Percentiles rank a stretch among this genome's conserved stretches.
These are phyloP conservation scores for Paraplagusia blochii DNA, from an alignment of 2,113 vertebrate genomes.

Conservation along the genomic window DNA sequence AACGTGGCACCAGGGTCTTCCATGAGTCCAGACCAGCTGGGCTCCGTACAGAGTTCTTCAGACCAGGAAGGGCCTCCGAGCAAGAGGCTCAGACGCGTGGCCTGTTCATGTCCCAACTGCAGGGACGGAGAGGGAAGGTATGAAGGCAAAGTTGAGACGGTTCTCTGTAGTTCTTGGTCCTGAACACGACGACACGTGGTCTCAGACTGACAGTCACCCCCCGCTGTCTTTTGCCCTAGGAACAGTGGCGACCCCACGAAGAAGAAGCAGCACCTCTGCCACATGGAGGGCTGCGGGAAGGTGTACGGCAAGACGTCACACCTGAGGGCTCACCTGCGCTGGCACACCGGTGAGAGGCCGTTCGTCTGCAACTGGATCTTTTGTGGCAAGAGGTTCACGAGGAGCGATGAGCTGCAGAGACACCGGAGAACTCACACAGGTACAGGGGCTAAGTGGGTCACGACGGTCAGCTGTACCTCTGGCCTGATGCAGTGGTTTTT, in stretches of 20 bases:
- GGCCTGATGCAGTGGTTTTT: no score
- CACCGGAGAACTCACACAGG: conserved; percentile 98
- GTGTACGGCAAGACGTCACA: conserved; percentile 99
- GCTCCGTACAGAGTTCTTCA: conserved; percentile 91
- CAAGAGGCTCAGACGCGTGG: conserved; percentile 93
- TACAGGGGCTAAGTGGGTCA: conserved; percentile 31
- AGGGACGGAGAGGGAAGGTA: conserved; percentile 98
- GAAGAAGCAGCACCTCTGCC: conserved; percentile 99
- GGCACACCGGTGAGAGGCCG: conserved; percentile 97
- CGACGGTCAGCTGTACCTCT: background rate
- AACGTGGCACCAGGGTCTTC: conserved; percentile 84
- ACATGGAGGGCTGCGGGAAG: conserved; percentile 98
- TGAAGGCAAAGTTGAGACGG: no score
- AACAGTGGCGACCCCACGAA: conserved; percentile 93
- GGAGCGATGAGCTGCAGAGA: conserved; percentile 95
- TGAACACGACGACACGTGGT: no score
- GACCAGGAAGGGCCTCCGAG: conserved; percentile 93
- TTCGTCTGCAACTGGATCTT: conserved; percentile 99
- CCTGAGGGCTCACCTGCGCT: conserved; percentile 95
- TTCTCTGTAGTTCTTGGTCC: no score
- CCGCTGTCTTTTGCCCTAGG: no score
- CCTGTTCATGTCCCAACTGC: conserved; percentile 98
- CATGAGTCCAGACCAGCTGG: conserved; percentile 93
- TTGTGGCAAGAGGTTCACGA: conserved; percentile 96
- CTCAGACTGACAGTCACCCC: no score